Conservation (phyloP, 1,140 invertebrate species). For the Euura saliciscinereae region DNA sequence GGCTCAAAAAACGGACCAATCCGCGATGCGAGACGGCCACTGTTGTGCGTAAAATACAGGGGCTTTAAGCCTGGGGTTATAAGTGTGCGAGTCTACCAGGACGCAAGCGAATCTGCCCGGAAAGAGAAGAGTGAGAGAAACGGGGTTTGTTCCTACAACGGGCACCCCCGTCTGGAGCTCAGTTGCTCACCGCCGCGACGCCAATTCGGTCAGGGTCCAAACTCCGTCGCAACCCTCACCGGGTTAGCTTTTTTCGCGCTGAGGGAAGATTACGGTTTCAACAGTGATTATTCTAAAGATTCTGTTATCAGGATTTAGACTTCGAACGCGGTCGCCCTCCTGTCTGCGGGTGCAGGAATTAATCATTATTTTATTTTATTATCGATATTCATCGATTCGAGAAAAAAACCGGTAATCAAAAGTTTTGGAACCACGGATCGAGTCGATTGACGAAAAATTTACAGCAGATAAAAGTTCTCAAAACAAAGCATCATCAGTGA, state of each 20-base stretch:
- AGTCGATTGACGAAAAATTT: too few relatives aligned
- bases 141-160: constrained; percentile 41
- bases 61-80: constrained; percentile 26
- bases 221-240: constrained; percentile 13
- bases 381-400: too few relatives aligned
- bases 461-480: too few relatives aligned
- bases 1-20: constrained; percentile 61
- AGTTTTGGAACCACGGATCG: too few relatives aligned
- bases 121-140: constrained; percentile 23
- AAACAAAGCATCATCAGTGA: too few relatives aligned
- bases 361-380: too few relatives aligned
- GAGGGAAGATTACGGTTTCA: not conserved
- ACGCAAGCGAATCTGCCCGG: constrained; percentile 4
- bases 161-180: constrained; percentile 43
- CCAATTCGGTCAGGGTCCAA: constrained; percentile 46
- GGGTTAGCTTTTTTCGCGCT: not conserved
- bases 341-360: too few relatives aligned
- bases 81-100: not conserved
- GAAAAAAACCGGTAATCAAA: too few relatives aligned
- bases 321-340: too few relatives aligned
- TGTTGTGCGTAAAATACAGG: constrained; percentile 49
- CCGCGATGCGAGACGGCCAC: constrained; percentile 60
- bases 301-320: too few relatives aligned
- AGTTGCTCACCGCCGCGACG: constrained; percentile 60
- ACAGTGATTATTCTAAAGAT: not conserved